Base-by-base conservation (phyloP, 2,113 vertebrate genomes). In the Prochilodus magdalenae region DNA sequence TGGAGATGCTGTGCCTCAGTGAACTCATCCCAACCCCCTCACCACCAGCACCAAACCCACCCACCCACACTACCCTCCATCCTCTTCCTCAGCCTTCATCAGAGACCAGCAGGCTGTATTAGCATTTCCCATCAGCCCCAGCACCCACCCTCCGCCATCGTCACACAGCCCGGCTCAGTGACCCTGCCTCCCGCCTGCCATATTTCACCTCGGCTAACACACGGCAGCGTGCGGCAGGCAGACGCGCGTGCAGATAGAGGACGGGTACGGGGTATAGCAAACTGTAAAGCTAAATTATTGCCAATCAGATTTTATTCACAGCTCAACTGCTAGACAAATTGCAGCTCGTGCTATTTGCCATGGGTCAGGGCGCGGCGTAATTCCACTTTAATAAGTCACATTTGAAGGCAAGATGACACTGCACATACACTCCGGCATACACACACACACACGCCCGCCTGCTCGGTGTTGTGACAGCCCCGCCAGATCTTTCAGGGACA, bases 231-330 rank as follows among this genome's bases (percentile, higher is more conserved):
- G 80, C 79, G 88, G 85, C 77, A 81, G 90, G 70, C 55, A 69
- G 74, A 55, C 15, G 60, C 11, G 57, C n/a, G 62, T 16, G 66
- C 53, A 47, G 36, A 49, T 66, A 60, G 51, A 80, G 71, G 65
- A 77, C 44, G 80, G 51, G 83, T 76, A 85, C 87, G 86, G 84
- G 86, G 77, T 89, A 88, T 87, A 91, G 89, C 91, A 91, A 70
- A 93, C 89, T 91, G 89, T 91, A 92, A 92, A 93, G 90, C 85
- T 87, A 94, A 93, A 94, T 95, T 92, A 94, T 94, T 93, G 92
- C 91, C 92, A 93, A 94, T 94, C 92, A 91, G 90, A 92, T 94
- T 95, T 94, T 93, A 93, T 92, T 94, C 94, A 94, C 92, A 93
- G 91, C 93, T 93, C 92, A 92, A 93, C 92, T 93, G 91, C 89